phyloP scores from a whole-genome alignment of 2,888 invertebrate species.

The Eristalis pertinax region DNA sequence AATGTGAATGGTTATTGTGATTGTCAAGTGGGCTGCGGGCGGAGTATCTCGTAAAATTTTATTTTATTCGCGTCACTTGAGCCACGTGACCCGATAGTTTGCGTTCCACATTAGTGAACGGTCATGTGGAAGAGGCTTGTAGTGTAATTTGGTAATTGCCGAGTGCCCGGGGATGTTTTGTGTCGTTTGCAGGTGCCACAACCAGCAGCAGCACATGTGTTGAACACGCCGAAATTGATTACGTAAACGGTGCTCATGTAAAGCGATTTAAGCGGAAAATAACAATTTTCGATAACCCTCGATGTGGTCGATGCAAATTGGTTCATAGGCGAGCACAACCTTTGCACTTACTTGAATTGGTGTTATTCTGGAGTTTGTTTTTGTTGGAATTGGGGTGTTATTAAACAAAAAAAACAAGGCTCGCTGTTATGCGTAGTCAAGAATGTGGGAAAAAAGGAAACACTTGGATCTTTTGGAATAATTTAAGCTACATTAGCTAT shows the following conservation, averaged over 20 bases:
- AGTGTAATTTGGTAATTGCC: conserved; percentile 45
- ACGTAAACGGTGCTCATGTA: neutral
- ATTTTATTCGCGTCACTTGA: conserved; percentile 33
- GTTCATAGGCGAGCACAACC: neutral
- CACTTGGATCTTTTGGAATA: no score
- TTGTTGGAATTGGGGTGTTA: no score
- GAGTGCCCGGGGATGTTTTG: neutral
- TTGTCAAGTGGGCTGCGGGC: neutral
- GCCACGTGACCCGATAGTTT: conserved; percentile 33
- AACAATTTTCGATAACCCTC: neutral
- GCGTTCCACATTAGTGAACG: conserved; percentile 9
- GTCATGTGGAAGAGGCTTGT: conserved; percentile 16
- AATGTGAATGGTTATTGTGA: conserved; percentile 1
- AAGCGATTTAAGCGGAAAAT: neutral
- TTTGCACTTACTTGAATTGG: neutral
- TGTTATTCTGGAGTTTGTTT: neutral
- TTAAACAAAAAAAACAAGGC: no score
- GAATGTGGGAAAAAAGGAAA: no score
- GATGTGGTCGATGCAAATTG: neutral
- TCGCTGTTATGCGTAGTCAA: no score
- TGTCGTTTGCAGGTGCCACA: neutral
- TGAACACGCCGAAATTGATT: neutral
- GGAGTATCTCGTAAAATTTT: conserved; percentile 25
- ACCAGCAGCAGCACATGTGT: neutral
- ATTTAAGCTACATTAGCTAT: no score